Conservation (phyloP, 2,888 invertebrate genomes). For the Xestia sexstrigata region DNA sequence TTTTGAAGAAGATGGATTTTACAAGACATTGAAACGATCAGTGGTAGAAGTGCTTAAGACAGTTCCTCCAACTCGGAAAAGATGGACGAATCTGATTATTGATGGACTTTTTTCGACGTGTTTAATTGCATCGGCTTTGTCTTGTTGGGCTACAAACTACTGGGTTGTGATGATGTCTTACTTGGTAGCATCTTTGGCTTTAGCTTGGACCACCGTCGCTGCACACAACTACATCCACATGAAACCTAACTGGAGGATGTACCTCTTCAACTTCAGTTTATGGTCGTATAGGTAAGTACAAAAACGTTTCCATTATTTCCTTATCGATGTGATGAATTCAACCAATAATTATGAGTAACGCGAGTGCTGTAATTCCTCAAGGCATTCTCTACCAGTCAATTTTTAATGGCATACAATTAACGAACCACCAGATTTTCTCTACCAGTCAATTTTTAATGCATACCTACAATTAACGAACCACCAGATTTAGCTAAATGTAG, state of each 20-base stretch:
- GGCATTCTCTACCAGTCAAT: no score
- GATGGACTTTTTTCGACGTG: slow-evolving; percentile 82
- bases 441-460: no score
- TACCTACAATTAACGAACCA: no score
- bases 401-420: no score
- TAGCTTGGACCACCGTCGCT: slow-evolving; percentile 91
- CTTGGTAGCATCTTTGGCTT: slow-evolving; percentile 82
- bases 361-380: background rate
- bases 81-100: slow-evolving; percentile 75
- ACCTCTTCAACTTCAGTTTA: slow-evolving; percentile 93
- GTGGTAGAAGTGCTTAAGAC: slow-evolving; percentile 90
- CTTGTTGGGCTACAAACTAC: slow-evolving; percentile 76
- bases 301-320: background rate
- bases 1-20: slow-evolving; percentile 94
- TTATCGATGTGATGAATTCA: background rate
- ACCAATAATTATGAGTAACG: background rate
- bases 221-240: slow-evolving; percentile 95
- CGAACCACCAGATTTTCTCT: no score
- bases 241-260: slow-evolving; percentile 95
- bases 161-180: slow-evolving; percentile 75
- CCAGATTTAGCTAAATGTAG: no score
- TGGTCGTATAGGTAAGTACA: slow-evolving; percentile 91
- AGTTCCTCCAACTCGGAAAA: slow-evolving; percentile 79
- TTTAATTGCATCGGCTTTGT: slow-evolving; percentile 77
- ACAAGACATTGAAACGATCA: slow-evolving; percentile 92